Evolutionary conservation across 1,140 invertebrate genomes (phyloP), one percentile per base, ranked within the genome.

Genomic region (Cherax quadricarinatus): DNA sequence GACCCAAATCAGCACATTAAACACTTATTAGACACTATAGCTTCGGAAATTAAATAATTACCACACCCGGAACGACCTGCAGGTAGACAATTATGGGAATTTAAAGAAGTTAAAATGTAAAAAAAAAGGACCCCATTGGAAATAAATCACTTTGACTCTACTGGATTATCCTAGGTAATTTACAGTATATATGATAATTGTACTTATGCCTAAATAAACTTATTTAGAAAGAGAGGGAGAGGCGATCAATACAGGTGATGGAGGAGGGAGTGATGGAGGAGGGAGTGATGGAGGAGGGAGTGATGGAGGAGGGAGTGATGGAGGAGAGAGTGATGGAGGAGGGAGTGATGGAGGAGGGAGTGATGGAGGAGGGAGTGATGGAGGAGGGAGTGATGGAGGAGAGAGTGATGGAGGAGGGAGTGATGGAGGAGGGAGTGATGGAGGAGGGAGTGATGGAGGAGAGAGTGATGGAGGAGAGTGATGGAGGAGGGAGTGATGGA

Each of bases 361-460:
- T 0, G 30, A 41, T 41, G 30, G 66, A n/a, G n/a, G n/a, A n/a
- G n/a, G n/a, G n/a, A n/a, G n/a, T 14, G n/a, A n/a, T 18, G 30
- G 30, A 41, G 30, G 30, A 41, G 30, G 30, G 30, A 41, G 30
- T 0, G 30, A 41, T 41, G 30, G 66, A n/a, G n/a, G n/a, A n/a
- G n/a, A n/a, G n/a, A n/a, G 73, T 10, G 73, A 78, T n/a, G n/a
- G n/a, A 21, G n/a, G 73, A 78, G 73, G n/a, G 73, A 78, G n/a
- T 14, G n/a, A n/a, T 18, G 30, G 30, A 41, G 30, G 30, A 41
- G 30, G 30, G 30, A 41, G 30, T 0, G 30, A 41, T 41, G 30
- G 66, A 21, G n/a, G 73, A 78, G 73, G n/a, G 73, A 78, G n/a
- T 14, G n/a, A n/a, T 18, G 30, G 30, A 41, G 30, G 30, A 41